phyloP scores from a whole-genome alignment of 2,888 invertebrate genomes.

The Himalopsyche anomala region DNA sequence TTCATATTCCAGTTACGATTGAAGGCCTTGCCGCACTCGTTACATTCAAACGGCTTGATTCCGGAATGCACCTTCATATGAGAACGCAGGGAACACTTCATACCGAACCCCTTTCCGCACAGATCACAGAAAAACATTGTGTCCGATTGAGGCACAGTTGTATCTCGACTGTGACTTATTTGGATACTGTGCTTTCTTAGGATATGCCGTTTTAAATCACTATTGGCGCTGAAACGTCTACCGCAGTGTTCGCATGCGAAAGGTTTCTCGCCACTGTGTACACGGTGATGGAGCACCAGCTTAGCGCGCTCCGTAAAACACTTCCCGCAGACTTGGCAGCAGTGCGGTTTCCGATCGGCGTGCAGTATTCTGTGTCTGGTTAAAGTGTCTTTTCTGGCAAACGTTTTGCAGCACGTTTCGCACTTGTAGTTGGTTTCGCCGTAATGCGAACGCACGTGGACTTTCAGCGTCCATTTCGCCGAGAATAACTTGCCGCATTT shows the following conservation, averaged over 20 bases:
- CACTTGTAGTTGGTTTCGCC: neutral
- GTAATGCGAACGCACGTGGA: conserved; percentile 14
- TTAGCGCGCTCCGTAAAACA: conserved; percentile 7
- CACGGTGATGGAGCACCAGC: conserved; percentile 22
- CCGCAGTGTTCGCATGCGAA: conserved; percentile 40
- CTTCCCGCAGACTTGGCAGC: neutral
- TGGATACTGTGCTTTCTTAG: neutral
- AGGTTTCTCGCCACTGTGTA: conserved; percentile 24
- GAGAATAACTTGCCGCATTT: conserved; percentile 29
- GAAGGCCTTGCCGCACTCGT: conserved; percentile 31
- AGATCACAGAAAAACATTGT: neutral
- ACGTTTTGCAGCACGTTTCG: conserved; percentile 1
- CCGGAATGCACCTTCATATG: conserved; percentile 36
- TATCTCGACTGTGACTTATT: neutral
- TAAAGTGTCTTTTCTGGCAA: neutral
- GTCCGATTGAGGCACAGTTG: neutral
- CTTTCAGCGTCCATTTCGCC: conserved; percentile 41
- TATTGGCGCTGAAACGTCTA: neutral
- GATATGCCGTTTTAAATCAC: conserved; percentile 36
- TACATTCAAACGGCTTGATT: conserved; percentile 8
- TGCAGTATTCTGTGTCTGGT: conserved; percentile 21
- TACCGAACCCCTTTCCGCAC: conserved; percentile 26
- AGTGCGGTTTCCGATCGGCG: neutral
- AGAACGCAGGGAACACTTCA: conserved; percentile 2
- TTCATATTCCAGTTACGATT: conserved; percentile 41